A percentile compares a stretch with the other conserved stretches of the same genome.
Conservation (phyloP, 1,140 invertebrate genomes). For the Drosophila asahinai region DNA sequence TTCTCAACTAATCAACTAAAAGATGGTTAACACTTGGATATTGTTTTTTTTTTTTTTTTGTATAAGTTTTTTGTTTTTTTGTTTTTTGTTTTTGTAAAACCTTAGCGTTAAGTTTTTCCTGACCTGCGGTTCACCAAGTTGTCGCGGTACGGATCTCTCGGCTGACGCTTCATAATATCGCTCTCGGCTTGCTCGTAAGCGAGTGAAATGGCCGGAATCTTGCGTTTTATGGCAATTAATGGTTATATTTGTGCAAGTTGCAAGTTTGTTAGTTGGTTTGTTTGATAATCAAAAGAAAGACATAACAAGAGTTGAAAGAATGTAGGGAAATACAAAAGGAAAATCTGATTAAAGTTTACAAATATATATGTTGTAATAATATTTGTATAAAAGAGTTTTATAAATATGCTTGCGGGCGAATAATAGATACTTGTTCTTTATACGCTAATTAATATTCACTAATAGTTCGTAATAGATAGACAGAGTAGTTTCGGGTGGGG, state of each 20-base stretch:
- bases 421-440: conserved; percentile 70
- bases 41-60: conserved; percentile 47
- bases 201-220: conserved; percentile 99
- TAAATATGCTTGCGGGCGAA: conserved; percentile 52
- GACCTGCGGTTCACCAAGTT: conserved; percentile 99
- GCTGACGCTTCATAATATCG: conserved; percentile 99
- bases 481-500: conserved; percentile 47
- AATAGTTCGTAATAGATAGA: conserved; percentile 63
- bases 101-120: conserved; percentile 77
- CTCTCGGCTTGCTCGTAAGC: conserved; percentile 99
- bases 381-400: conserved; percentile 53
- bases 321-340: conserved; percentile 78
- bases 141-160: conserved; percentile 97
- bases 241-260: conserved; percentile 62
- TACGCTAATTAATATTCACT: conserved; percentile 59
- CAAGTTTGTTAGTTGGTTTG: conserved; percentile 61
- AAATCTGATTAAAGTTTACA: conserved; percentile 74
- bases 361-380: conserved; percentile 59
- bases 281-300: conserved; percentile 79
- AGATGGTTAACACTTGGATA: conserved; percentile 66
- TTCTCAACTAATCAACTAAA: conserved; percentile 79
- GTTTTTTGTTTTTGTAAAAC: conserved; percentile 51
- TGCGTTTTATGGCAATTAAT: conserved; percentile 78
- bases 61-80: conserved; percentile 40
- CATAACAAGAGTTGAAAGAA: conserved; percentile 77